These are phyloP conservation scores for Rhynchophorus ferrugineus DNA, from an alignment of 1,140 invertebrate genomes.

Conservation along the genomic window DNA sequence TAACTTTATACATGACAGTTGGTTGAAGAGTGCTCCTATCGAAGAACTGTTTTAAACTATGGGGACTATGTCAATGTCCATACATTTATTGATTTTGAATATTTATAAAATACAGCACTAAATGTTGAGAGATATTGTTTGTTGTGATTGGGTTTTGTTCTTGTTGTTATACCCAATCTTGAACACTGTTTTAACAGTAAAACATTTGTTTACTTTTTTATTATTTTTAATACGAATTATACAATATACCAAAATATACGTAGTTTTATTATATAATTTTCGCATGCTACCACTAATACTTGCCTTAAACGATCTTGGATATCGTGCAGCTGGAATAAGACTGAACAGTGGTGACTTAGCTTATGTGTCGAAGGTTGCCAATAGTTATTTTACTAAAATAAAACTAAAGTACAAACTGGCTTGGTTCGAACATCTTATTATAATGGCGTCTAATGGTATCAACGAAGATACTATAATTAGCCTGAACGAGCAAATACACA, in stretches of 20 bases:
- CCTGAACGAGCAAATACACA: conserved; percentile 94
- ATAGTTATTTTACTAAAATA: conserved; percentile 74
- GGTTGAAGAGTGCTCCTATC: conserved; percentile 96
- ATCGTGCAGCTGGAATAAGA: conserved; percentile 81
- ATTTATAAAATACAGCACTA: too few species aligned
- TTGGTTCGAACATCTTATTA: conserved; percentile 84
- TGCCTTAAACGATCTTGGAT: conserved; percentile 87
- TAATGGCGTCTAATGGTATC: conserved; percentile 98
- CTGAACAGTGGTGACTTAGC: conserved; percentile 97
- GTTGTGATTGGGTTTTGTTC: too few species aligned
- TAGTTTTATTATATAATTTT: too few species aligned
- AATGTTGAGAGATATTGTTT: too few species aligned
- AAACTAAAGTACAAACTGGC: conserved; percentile 68
- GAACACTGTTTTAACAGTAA: too few species aligned
- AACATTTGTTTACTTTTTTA: too few species aligned
- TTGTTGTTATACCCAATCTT: too few species aligned
- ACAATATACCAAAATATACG: too few species aligned
- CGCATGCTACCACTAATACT: too few species aligned
- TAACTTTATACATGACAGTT: conserved; percentile 91
- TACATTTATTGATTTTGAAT: too few species aligned
- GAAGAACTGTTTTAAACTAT: conserved; percentile 76
- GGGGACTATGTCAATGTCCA: too few species aligned
- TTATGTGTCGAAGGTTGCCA: conserved; percentile 83
- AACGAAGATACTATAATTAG: conserved; percentile 99
- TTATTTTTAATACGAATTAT: too few species aligned